Conservation (phyloP, 2,113 vertebrate species). For the Xyrauchen texanus region DNA sequence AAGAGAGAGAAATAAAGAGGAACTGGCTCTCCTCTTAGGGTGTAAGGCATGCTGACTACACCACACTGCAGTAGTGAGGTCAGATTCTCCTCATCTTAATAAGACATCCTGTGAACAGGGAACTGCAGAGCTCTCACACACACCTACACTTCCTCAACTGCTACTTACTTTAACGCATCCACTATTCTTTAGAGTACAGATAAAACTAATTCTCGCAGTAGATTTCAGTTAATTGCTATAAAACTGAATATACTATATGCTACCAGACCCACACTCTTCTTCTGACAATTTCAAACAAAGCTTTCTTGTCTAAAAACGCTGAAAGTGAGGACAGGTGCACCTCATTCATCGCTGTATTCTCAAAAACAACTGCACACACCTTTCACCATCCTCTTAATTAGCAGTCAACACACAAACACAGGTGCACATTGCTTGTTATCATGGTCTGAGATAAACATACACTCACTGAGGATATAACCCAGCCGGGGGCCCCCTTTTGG, state of each 20-base stretch:
- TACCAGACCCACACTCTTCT: not conserved
- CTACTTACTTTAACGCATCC: slow-evolving; percentile 38
- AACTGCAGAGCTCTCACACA: slow-evolving; percentile 39
- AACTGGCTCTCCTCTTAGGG: not conserved
- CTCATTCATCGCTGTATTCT: too few relatives aligned
- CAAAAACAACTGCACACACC: slow-evolving; percentile 35
- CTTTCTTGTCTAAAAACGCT: not conserved
- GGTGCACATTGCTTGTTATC: slow-evolving; percentile 20
- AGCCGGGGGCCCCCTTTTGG: too few relatives aligned
- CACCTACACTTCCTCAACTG: slow-evolving; percentile 42
- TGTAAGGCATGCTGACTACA: slow-evolving; percentile 65
- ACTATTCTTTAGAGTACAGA: not conserved
- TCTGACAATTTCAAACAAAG: too few relatives aligned
- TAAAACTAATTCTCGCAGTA: not conserved
- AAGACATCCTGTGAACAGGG: slow-evolving; percentile 68
- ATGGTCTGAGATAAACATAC: not conserved
- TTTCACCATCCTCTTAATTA: slow-evolving; percentile 19
- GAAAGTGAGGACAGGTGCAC: not conserved
- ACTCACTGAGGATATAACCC: too few relatives aligned
- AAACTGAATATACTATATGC: not conserved
- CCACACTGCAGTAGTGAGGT: slow-evolving; percentile 61
- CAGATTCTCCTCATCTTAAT: slow-evolving; percentile 63
- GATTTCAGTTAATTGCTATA: not conserved
- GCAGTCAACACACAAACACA: too few relatives aligned
- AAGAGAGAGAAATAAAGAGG: not conserved